Evolutionary conservation across 2,888 invertebrate species (phyloP), one percentile per base, ranked within the genome.

Genomic region (Slavum lentiscoides): DNA sequence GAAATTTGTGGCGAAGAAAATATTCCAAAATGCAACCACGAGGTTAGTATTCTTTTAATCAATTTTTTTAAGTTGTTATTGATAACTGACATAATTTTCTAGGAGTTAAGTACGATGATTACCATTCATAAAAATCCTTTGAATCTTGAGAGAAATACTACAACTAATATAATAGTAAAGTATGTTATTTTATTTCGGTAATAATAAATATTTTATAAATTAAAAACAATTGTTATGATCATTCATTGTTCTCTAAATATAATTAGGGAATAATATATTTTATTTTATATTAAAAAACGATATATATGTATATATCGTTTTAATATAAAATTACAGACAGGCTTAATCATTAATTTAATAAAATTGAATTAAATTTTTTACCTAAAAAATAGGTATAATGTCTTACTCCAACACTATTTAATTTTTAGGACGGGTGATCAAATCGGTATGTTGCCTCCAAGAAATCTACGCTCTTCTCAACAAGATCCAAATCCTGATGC

Each of bases 1-100:
- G 73, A 77, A 6, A 66, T 73, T 55, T 15, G 67, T 49, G 62
- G 64, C n/a, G 75, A 75, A 23, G 30, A 72, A 6, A 30, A 53
- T 55, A 30, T 6, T 30, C n/a, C 53, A 55, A 23, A 11, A 30
- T 30, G 19, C 1, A 30, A 23, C n/a, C 19, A 19, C 0, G 19
- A 53, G 30, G 69, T 69, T 3, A n/a, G 30, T 55, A 69, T 69
- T 30, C 4, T 67, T 8, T 67, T 3, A 43, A 21, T 17, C 7
- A 15, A 30, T 30, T 17, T 67, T 67, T 23, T 43, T 13, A 43
- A 49, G 8, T 55, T 53, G 15, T 21, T 8, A 9, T 21, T 67
- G 2, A 67, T 15, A 43, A 15, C 13, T 7, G n/a, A 13, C 13
- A 43, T 66, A 11, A 6, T 55, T 21, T 67, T 67, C 43, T 21